phyloP scores from a whole-genome alignment of 2,113 vertebrate species.

The Fregetta grallaria region DNA sequence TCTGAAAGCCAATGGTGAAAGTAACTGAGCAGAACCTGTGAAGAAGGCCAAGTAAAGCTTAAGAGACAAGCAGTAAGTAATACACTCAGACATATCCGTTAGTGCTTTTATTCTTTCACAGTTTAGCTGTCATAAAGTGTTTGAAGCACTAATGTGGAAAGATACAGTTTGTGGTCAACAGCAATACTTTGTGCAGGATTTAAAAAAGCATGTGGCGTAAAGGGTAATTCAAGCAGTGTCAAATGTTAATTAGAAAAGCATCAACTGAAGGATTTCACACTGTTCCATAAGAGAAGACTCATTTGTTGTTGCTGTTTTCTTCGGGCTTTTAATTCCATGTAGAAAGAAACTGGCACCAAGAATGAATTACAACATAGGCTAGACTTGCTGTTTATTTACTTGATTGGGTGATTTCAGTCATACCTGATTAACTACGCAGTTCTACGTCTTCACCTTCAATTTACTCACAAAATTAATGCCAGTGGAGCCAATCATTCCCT shows the following conservation, averaged over 20 bases:
- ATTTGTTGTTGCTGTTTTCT: background rate
- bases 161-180: background rate
- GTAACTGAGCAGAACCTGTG: background rate
- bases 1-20: background rate
- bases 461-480: background rate
- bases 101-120: conserved; percentile 39
- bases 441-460: background rate
- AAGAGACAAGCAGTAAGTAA: conserved; percentile 36
- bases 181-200: background rate
- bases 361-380: background rate
- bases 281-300: background rate
- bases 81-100: conserved; percentile 51
- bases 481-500: background rate
- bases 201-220: background rate
- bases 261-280: background rate
- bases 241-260: background rate
- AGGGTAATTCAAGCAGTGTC: background rate
- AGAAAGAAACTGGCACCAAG: background rate
- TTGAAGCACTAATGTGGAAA: conserved; percentile 23
- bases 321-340: background rate
- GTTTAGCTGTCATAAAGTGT: background rate
- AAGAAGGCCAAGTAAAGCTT: background rate
- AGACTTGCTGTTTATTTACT: background rate
- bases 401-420: conserved; percentile 25
- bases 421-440: background rate